These are phyloP conservation scores for Scrobipalpa costella DNA, from an alignment of 2,888 invertebrate species.

Conservation along the genomic window DNA sequence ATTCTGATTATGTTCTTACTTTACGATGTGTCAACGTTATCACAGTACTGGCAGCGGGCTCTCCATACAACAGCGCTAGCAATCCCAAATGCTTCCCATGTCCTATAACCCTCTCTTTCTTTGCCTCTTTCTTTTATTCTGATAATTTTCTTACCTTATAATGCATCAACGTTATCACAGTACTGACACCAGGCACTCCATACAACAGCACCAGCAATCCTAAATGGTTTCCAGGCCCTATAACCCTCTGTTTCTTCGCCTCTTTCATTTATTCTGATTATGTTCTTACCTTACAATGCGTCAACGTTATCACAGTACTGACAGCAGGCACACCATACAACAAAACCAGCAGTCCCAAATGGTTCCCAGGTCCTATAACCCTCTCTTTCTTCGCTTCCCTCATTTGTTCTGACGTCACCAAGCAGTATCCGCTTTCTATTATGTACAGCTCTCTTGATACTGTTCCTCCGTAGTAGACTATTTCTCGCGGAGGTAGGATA, in stretches of 20 bases:
- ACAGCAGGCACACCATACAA: constrained; percentile 74
- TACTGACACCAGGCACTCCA: constrained; percentile 71
- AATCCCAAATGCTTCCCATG: too few relatives aligned
- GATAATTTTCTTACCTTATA: constrained; percentile 73
- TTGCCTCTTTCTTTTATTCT: too few relatives aligned
- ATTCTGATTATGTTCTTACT: too few relatives aligned
- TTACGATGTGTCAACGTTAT: too few relatives aligned
- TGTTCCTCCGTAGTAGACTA: constrained; percentile 77
- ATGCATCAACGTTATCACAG: constrained; percentile 71
- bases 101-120: too few relatives aligned
- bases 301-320: constrained; percentile 72
- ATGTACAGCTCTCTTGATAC: constrained; percentile 77
- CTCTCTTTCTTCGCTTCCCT: constrained; percentile 57
- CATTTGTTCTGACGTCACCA: constrained; percentile 61
- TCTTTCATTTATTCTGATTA: constrained; percentile 55
- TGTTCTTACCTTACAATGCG: constrained; percentile 74
- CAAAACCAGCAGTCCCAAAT: constrained; percentile 71
- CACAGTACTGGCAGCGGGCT: too few relatives aligned
- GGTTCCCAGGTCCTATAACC: constrained; percentile 70
- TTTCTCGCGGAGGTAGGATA: constrained; percentile 76
- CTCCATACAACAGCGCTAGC: too few relatives aligned
- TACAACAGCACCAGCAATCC: constrained; percentile 73
- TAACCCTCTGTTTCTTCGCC: constrained; percentile 55
- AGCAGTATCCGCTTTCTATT: constrained; percentile 76
- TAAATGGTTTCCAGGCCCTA: constrained; percentile 73